Base-by-base conservation (phyloP, 2,797 vertebrate species). In the Chloroceryle inda region DNA sequence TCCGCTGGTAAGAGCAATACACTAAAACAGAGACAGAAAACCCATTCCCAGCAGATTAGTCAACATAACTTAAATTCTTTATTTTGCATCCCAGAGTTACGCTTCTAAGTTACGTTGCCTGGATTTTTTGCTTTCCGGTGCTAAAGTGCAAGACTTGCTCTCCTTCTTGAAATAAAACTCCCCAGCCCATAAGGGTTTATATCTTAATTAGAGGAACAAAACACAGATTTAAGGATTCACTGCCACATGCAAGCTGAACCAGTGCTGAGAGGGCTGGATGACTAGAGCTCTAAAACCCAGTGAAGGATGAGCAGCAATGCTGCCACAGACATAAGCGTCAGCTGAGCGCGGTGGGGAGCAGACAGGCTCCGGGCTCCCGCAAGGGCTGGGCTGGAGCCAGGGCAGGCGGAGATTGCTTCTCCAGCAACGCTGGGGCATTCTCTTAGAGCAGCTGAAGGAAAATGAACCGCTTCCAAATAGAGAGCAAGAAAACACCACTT, bases 361-460 rank as follows among this genome's bases (percentile, higher is more conserved):
- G 79, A 4, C 73, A 93, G 71, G 45, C 64, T 37, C 49, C 11
- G 9, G 77, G 78, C 68, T 80, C 77, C 78, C 9, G 1, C 64
- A 18, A 62, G 71, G 71, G 50, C 89, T 94, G 94, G 89, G 88
- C 69, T 52, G 74, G 17, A 85, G 92, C 96, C 93, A 94, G 85
- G 77, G 75, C 81, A 84, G 88, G 61, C 31, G 8, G 74, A 78
- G 63, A 68, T 40, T 55, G 59, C 85, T 92, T 59, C 85, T 92
- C 69, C 79, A 86, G 76, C 23, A 88, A 66, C 40, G 64, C 49
- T 53, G 31, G 56, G 59, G 27, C 52, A 49, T 91, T 90, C 56
- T 38, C 26, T 69, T 83, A 55, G 37, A 89, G 89, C 59, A 91
- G 81, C 68, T 83, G 79, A 85, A 91, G 83, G 37, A 95, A 88